Evolutionary conservation across 2,888 invertebrate genomes (phyloP), one percentile per base, ranked within the genome.

Genomic region (Timema podura): DNA sequence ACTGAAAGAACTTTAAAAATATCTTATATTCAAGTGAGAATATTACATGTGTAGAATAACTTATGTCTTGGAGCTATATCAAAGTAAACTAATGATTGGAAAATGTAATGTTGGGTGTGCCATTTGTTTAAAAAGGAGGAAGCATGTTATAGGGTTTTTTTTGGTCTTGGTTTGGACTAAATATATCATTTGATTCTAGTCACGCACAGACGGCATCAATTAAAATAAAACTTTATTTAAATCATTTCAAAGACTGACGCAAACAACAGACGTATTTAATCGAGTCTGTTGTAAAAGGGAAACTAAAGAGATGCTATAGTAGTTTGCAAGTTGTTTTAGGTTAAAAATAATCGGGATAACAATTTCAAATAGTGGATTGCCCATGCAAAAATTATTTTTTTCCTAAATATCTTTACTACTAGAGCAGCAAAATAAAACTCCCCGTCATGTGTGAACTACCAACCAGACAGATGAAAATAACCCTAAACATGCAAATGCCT

Each of bases 201-300:
- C 61, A 61, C 61, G 61, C 61, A 61, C 61, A 61, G 44, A 61
- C 61, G 61, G 61, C 13, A 61, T 44, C 10, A 61, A 61, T 44
- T 30, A 5, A 61, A 61, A 2, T 8, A 30, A 6, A 61, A 16
- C 61, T 5, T 3, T 45, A 61, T 30, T 30, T 30, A 61, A 61
- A 61, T 61, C 45, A 61, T 61, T 61, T 61, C 61, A 7, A 61
- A 61, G 61, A 61, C 61, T 61, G 61, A 61, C 30, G 45, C 44
- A 61, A 51, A 45, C 44, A 7, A 13, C 44, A 10, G 45, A 61
- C 61, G 10, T 44, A 61, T 61, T 61, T 61, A 30, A 30, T 30
- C 61, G 11, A 61, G 44, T 51, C 44, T 61, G 30, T 61, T 61
- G 61, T 61, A 61, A 16, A 61, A 30, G 3, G 30, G 30, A 30